Evolutionary conservation across 2,888 invertebrate species (phyloP), one percentile per base, ranked within the genome.

Genomic region (Minunthozetes semirufus): DNA sequence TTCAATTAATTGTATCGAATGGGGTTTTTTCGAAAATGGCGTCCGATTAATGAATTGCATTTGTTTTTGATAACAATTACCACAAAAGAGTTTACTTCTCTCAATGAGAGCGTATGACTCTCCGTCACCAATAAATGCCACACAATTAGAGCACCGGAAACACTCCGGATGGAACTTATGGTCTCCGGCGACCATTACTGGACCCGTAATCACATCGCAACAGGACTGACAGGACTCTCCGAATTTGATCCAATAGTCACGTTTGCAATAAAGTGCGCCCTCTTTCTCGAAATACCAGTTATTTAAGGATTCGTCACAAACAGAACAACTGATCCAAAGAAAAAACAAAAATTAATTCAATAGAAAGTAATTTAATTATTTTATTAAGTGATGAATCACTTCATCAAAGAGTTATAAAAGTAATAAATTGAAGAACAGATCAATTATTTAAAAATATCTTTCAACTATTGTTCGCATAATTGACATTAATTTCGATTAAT

Each of bases 161-260:
- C 95, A 95, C 86, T 95, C 95, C 63, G 94, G 94, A 85, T 96
- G 95, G 85, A 94, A 95, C 83, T 93, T 92, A 85, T 94, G 94
- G 81, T 92, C 92, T 42, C 94, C 95, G 27, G 94, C 94, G 77
- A 83, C 89, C 94, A 95, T 94, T 77, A 83, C 89, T 94, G 95
- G 94, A 0, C 94, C 94, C 0, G 92, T 90, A 80, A 89, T 89
- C 78, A 92, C 88, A 86, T 91, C 89, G 76, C 88, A 88, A 83
- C 94, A 95, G 81, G 92, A 90, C 81, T 94, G 93, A 81, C 94
- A 95, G 74, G 89, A 88, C 83, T 93, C 92, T 0, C 93, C 93
- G 82, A 90, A 94, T 75, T 90, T 88, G 11, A 89, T 86, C 90
- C 91, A 93, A 82, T 94, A 94, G 84, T 94, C 93, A 78, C 89